A percentile compares a stretch with the other conserved stretches of the same genome.
phyloP scores from a whole-genome alignment of 2,797 vertebrate species.

The Pseudochaenichthys georgianus region DNA sequence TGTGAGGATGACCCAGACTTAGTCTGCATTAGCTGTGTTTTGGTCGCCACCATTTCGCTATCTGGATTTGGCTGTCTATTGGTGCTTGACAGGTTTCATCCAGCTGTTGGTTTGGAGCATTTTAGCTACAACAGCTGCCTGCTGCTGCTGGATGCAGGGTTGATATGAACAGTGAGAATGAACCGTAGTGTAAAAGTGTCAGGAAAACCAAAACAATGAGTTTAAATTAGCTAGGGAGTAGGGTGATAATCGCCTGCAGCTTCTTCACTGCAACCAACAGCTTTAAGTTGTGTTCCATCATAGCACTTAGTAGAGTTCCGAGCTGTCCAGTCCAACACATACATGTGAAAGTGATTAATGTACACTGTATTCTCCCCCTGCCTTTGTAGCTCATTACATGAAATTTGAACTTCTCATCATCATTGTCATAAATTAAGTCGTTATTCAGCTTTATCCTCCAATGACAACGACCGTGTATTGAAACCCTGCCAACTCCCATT shows the following conservation, averaged over 20 bases:
- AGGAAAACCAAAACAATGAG: no score
- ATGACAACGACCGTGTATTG: slow-evolving; percentile 35
- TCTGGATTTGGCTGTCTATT: background rate
- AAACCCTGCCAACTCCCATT: slow-evolving; percentile 56
- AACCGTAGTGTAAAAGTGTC: background rate
- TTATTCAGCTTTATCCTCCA: slow-evolving; percentile 43
- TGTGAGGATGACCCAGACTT: no score
- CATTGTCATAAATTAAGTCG: slow-evolving; percentile 10
- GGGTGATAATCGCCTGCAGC: background rate
- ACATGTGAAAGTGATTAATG: background rate
- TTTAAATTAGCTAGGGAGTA: background rate
- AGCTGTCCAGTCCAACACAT: background rate
- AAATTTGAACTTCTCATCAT: slow-evolving; percentile 37
- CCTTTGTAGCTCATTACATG: slow-evolving; percentile 20
- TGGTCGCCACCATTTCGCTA: background rate
- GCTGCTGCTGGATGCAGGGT: background rate
- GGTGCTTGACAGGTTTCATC: background rate
- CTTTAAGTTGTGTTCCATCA: background rate
- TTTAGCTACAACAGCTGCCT: background rate
- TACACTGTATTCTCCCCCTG: background rate
- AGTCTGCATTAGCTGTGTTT: background rate
- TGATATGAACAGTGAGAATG: rapidly evolving
- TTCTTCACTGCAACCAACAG: background rate
- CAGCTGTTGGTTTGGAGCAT: background rate
- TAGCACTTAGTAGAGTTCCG: background rate